Conservation (phyloP, 2,888 invertebrate species). For the Spilarctia lutea region DNA sequence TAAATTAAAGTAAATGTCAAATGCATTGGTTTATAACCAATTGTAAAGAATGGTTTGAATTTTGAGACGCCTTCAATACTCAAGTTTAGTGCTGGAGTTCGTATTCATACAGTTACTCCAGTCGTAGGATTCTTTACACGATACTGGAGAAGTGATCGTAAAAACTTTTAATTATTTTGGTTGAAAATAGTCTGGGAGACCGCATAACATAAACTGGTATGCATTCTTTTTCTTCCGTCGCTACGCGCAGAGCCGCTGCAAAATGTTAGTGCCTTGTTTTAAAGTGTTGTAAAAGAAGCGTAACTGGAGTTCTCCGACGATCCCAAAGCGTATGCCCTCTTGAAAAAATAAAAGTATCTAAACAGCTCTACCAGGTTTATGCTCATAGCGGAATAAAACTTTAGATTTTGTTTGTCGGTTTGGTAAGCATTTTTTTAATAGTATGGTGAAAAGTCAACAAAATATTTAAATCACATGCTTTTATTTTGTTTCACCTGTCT, state of each 20-base stretch:
- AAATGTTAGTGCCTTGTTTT: slow-evolving; percentile 81
- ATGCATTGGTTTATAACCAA: slow-evolving; percentile 34
- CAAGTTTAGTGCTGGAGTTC: slow-evolving; percentile 59
- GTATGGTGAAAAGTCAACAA: too few relatives aligned
- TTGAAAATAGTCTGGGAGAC: slow-evolving; percentile 73
- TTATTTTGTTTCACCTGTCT: too few relatives aligned
- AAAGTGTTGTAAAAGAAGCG: slow-evolving; percentile 85
- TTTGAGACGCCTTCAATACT: slow-evolving; percentile 53
- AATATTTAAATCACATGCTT: too few relatives aligned
- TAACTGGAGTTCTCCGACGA: slow-evolving; percentile 63
- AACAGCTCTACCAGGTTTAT: slow-evolving; percentile 54
- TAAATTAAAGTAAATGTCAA: not conserved
- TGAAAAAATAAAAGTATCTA: slow-evolving; percentile 69
- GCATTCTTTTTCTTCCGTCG: slow-evolving; percentile 76
- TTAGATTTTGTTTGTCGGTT: slow-evolving; percentile 25
- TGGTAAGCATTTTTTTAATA: too few relatives aligned
- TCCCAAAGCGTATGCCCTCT: slow-evolving; percentile 62
- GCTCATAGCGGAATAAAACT: slow-evolving; percentile 44
- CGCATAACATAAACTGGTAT: slow-evolving; percentile 77
- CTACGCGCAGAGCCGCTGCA: slow-evolving; percentile 61
- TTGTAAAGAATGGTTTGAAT: slow-evolving; percentile 51
- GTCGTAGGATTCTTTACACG: slow-evolving; percentile 70
- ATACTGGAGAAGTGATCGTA: slow-evolving; percentile 72
- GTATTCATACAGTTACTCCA: slow-evolving; percentile 62
- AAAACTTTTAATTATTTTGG: slow-evolving; percentile 85